phyloP scores from a whole-genome alignment of 2,888 invertebrate genomes.

The Argyra leucocephala region DNA sequence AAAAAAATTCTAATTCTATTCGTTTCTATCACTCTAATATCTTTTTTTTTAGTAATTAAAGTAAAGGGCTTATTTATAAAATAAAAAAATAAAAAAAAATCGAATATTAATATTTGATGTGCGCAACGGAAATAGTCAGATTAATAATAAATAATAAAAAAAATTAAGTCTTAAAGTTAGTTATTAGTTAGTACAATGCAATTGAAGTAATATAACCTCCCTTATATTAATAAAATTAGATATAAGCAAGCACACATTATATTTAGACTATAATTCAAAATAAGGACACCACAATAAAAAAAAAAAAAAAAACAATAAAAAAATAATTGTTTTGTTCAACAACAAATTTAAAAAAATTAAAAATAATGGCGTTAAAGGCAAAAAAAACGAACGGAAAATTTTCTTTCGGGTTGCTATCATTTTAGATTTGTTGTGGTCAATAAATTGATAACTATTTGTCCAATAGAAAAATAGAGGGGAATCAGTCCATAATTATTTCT shows the following conservation, averaged over 20 bases:
- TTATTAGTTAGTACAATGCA: neutral
- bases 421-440: slow-evolving; percentile 8
- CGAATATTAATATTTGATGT: neutral
- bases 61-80: too few relatives aligned
- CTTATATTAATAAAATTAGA: neutral
- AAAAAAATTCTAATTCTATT: slow-evolving; percentile 7
- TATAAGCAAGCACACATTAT: neutral
- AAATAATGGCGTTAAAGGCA: neutral
- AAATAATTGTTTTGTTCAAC: too few relatives aligned
- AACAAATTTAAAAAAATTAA: neutral
- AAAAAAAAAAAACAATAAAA: neutral
- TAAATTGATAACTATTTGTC: slow-evolving; percentile 12
- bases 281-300: neutral
- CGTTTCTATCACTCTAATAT: neutral
- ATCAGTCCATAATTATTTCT: neutral
- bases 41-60: too few relatives aligned
- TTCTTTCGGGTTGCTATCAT: slow-evolving; percentile 13
- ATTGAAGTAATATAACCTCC: too few relatives aligned
- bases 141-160: neutral
- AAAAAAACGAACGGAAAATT: neutral
- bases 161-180: neutral
- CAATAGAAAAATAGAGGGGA: slow-evolving; percentile 13
- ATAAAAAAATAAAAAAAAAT: neutral
- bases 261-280: neutral
- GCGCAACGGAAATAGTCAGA: slow-evolving; percentile 1